phyloP scores from a whole-genome alignment of 1,140 invertebrate genomes.

The Vanessa atalanta region DNA sequence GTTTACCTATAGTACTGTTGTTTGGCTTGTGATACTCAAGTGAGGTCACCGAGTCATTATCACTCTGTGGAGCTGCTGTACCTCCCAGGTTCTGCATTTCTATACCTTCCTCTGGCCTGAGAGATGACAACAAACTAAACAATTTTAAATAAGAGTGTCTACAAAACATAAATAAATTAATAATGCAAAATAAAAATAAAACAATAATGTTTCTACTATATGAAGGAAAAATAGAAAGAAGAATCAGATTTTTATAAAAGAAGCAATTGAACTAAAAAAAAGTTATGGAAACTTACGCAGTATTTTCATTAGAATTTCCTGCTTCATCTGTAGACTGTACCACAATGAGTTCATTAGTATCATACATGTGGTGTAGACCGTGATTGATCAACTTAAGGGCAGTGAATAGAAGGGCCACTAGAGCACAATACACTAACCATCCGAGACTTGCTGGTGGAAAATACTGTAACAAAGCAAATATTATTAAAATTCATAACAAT shows the following conservation, averaged over 20 bases:
- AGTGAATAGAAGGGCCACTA: constrained; percentile 90
- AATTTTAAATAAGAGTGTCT: constrained; percentile 36
- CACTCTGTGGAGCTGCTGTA: constrained; percentile 67
- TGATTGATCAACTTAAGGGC: constrained; percentile 94
- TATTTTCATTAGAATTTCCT: constrained; percentile 58
- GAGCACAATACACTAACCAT: constrained; percentile 93
- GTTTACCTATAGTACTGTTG: constrained; percentile 85
- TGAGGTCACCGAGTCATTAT: constrained; percentile 83
- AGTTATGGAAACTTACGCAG: constrained; percentile 53
- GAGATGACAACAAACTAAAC: constrained; percentile 51
- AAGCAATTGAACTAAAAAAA: background rate
- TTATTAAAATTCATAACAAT: no score
- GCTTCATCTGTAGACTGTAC: constrained; percentile 61
- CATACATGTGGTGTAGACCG: constrained; percentile 96
- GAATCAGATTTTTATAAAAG: background rate
- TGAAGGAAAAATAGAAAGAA: no score
- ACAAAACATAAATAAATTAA: constrained; percentile 23
- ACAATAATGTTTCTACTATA: background rate
- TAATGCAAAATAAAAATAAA: constrained; percentile 13
- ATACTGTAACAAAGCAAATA: constrained; percentile 85
- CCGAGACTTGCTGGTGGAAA: constrained; percentile 90
- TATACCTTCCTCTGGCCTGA: constrained; percentile 88
- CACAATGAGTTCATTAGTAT: constrained; percentile 93
- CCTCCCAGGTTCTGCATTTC: constrained; percentile 89
- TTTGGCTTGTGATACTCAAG: constrained; percentile 83